These are phyloP conservation scores for Toxostoma redivivum DNA, from an alignment of 2,113 vertebrate species.

Conservation along the genomic window DNA sequence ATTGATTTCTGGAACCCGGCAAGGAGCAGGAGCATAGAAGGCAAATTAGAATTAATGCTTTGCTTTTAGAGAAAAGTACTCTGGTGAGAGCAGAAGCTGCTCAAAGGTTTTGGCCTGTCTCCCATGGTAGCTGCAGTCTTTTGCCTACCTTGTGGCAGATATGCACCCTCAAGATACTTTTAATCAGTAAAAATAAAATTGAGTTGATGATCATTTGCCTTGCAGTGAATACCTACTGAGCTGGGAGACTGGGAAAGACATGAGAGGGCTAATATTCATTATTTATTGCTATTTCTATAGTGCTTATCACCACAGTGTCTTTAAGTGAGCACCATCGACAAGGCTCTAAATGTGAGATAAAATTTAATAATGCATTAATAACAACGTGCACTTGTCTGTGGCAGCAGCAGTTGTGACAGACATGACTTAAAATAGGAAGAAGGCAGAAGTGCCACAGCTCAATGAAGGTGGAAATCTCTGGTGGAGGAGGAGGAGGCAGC, in stretches of 20 bases:
- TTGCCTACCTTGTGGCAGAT: not conserved
- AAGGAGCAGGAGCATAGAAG: not conserved
- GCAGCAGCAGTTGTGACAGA: slow-evolving; percentile 1
- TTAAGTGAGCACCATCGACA: not conserved
- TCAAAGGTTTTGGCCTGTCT: not conserved
- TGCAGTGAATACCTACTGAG: not conserved
- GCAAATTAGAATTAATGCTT: not conserved
- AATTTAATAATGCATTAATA: slow-evolving; percentile 67
- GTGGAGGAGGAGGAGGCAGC: not conserved
- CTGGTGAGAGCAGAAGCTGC: slow-evolving; percentile 1
- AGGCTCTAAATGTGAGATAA: slow-evolving; percentile 42
- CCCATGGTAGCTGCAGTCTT: not conserved
- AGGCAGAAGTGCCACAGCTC: not conserved
- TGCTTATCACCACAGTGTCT: slow-evolving; percentile 20
- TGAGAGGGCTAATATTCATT: slow-evolving; percentile 35
- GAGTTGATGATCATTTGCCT: slow-evolving; percentile 33
- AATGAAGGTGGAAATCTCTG: not conserved
- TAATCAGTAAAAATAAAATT: slow-evolving; percentile 22
- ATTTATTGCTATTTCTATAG: slow-evolving; percentile 47
- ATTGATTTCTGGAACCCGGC: not conserved
- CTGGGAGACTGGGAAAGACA: not conserved
- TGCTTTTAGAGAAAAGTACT: not conserved
- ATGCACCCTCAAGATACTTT: not conserved
- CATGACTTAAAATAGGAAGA: not conserved
- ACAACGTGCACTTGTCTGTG: not conserved